Evolutionary conservation across 2,888 invertebrate genomes (phyloP), one percentile per base, ranked within the genome.

Genomic region (Drosophila helvetica): DNA sequence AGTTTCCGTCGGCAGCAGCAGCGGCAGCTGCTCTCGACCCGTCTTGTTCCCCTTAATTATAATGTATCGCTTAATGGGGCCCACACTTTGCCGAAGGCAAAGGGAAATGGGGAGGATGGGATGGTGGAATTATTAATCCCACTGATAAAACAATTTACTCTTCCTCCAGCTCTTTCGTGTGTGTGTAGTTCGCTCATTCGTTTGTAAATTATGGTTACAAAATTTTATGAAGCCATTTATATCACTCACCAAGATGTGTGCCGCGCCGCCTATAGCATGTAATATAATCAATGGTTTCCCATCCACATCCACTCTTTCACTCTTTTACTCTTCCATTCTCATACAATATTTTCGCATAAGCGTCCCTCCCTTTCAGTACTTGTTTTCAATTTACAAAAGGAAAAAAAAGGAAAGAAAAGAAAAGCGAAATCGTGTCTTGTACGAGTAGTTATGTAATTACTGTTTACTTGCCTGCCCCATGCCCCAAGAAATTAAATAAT

Each of bases 181-280:
- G 43, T 42, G 30, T 12, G 38, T 38, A 33, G 15, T 9, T 33
- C 19, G 51, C 42, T 56, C 38, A 15, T 3, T 27, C 45, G n/a
- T 19, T 1, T 27, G 52, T 59, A 86, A 87, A 87, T 87, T 76
- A 85, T 77, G 84, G 84, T 84, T 79, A 79, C 88, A 88, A 87
- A 86, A 80, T 88, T 89, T 88, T 89, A 89, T 88, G 86, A 89
- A 88, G 89, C 87, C 79, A 88, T 88, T 88, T 88, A 88, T 88
- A 89, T 89, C 87, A 89, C 89, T 89, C 89, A 86, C 67, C 67
- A 62, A 54, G 72, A 54, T 55, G 65, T 48, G 27, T 27, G 22
- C 50, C 71, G 27, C 18, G 22, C 50, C 71, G 72, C 71, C 71
- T 58, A 71, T 71, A 57, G 64, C 71, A 58, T 71, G 71, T 58